Base-by-base conservation (phyloP, 2,888 invertebrate genomes). In the Embidobia sp. region DNA sequence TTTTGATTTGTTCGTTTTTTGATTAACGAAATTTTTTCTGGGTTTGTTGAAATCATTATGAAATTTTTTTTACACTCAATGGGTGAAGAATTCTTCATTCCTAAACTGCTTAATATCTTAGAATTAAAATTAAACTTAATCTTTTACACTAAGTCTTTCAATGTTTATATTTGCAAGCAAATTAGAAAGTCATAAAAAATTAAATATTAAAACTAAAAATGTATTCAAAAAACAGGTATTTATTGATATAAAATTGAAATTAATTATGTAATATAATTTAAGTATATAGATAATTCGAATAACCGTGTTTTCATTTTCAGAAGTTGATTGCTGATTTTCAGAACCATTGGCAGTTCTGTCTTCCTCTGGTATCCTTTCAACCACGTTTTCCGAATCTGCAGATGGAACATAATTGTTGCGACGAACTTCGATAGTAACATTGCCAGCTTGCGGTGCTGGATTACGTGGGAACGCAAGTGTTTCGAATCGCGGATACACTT, bases 241-340 rank as follows among this genome's bases (percentile, higher is more conserved):
- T 22, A 22, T 22, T 22, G 6, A 22, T 4, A 37, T 37, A 11
- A 15, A 15, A 37, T 37, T 11, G 2, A 4, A 15, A 4, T 13
- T 13, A 4, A 37, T 37, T 6, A 22, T 6, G 22, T 22, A 3
- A 3, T 44, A 22, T 7, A 27, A 15, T 48, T 29, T 48, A 26
- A 13, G 7, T 44, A 19, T 10, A 11, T 11, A 19, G 13, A 40
- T 26, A 29, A 13, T 16, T 19, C 16, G 6, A 11, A 16, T 89
- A 1, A 91, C 90, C 73, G 91, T 87, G 79, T 91, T 90, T 46
- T 90, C 86, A 79, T 91, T 91, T 77, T 66, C 66, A 29, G 40
- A 22, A 8, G 1, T 26, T 11, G 31, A 4, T 31, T 29, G 67
- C 15, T 27, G 15, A 59, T 59, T 76, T 4, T 67, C 48, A 10